Percentiles rank a stretch among this genome's conserved stretches.
Evolutionary conservation across 1,140 invertebrate species (phyloP).

Genomic region (Heliothis virescens): DNA sequence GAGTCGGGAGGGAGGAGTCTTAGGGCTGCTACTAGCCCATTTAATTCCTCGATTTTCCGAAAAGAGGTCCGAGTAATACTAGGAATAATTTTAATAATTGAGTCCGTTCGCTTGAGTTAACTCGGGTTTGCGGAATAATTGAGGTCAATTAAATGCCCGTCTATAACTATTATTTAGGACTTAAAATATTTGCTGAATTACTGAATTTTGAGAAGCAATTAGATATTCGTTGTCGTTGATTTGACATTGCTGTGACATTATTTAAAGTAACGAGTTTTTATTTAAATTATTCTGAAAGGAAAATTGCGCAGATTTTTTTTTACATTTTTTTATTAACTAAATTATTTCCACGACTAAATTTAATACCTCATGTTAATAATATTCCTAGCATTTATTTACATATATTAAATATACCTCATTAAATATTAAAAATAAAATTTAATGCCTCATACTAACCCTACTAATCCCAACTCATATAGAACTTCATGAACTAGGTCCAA

Average conservation of each 20-base stretch:
- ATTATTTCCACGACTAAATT: no score
- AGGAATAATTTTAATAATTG: slow-evolving; percentile 33
- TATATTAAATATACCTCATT: no score
- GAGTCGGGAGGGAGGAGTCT: no score
- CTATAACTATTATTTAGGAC: not conserved
- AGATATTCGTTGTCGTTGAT: not conserved
- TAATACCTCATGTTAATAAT: no score
- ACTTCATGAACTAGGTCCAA: not conserved
- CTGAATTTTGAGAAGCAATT: not conserved
- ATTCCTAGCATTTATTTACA: no score
- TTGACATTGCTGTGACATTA: no score
- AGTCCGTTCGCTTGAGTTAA: not conserved
- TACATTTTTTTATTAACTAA: no score
- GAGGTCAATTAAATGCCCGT: slow-evolving; percentile 1
- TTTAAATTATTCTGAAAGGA: no score
- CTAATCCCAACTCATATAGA: no score
- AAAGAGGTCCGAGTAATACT: slow-evolving; percentile 20
- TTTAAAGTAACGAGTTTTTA: no score
- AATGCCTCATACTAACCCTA: no score
- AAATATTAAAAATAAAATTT: not conserved
- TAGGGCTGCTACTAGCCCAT: slow-evolving; percentile 24
- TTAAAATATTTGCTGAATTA: slow-evolving; percentile 3
- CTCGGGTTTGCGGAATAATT: slow-evolving; percentile 4
- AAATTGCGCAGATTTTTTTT: no score
- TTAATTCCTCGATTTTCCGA: slow-evolving; percentile 14